Evolutionary conservation across 2,113 vertebrate species (phyloP).

Genomic region (Scortum barcoo): DNA sequence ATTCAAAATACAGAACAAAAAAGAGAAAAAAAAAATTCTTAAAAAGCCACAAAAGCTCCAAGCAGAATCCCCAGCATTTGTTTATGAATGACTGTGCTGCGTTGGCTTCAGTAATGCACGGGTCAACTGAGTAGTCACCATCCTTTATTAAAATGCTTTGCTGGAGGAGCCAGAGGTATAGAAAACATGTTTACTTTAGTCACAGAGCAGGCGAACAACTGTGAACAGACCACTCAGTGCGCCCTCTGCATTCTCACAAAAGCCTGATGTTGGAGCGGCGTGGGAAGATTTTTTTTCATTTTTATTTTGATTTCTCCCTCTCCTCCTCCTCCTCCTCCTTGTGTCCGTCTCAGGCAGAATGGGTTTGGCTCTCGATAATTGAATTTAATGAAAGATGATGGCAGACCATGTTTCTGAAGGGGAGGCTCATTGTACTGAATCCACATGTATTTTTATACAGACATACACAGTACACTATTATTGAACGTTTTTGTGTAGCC

Average conservation of each 20-base stretch:
- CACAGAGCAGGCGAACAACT: conserved; percentile 47
- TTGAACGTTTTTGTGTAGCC: background rate
- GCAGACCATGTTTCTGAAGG: background rate
- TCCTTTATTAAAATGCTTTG: conserved; percentile 52
- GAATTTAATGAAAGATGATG: conserved; percentile 3
- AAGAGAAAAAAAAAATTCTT: background rate
- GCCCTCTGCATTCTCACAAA: conserved; percentile 36
- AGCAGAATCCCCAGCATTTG: background rate
- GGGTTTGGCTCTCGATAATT: conserved; percentile 14
- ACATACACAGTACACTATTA: background rate
- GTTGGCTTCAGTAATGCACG: conserved; percentile 25
- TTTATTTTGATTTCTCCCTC: conserved; percentile 11
- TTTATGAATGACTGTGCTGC: conserved; percentile 39
- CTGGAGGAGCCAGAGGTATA: conserved; percentile 31
- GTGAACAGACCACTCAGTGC: conserved; percentile 28
- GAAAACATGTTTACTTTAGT: conserved; percentile 48
- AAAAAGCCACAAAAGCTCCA: background rate
- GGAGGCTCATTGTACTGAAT: conserved; percentile 15
- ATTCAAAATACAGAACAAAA: background rate
- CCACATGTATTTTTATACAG: background rate
- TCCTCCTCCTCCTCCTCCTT: background rate
- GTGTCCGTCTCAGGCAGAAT: background rate
- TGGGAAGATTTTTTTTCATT: conserved; percentile 7
- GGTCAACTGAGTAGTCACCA: conserved; percentile 44
- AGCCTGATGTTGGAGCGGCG: conserved; percentile 25